phyloP scores from a whole-genome alignment of 2,113 vertebrate genomes.

The Sylvilagus bachmani region DNA sequence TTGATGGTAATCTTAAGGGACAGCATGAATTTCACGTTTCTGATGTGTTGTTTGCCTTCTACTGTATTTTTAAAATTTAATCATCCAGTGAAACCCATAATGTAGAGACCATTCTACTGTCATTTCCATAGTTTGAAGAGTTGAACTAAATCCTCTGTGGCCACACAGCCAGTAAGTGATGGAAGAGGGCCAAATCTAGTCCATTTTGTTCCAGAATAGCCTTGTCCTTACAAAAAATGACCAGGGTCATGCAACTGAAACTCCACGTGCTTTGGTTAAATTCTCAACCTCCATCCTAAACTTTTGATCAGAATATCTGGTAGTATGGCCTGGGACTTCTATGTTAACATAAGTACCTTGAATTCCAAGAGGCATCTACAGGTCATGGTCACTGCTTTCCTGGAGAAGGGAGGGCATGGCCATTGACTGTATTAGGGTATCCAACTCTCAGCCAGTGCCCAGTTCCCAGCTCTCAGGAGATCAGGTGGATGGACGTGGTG shows the following conservation, averaged over 20 bases:
- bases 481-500: background rate
- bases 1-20: background rate
- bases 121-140: background rate
- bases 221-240: background rate
- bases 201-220: background rate
- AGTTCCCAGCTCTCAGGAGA: background rate
- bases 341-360: background rate
- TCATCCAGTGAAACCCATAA: too few species aligned
- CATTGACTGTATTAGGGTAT: rapidly evolving
- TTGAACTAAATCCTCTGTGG: background rate
- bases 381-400: background rate
- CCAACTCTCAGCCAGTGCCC: background rate
- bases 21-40: background rate
- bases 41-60: background rate
- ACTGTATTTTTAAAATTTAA: background rate
- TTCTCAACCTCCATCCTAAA: background rate
- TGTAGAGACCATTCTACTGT: background rate
- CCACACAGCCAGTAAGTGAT: background rate
- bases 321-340: background rate
- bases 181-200: background rate
- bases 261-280: background rate
- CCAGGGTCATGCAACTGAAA: background rate
- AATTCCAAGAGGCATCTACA: background rate
- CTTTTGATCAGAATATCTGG: background rate
- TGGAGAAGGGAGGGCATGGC: background rate